A percentile compares a stretch with the other conserved stretches of the same genome.
These are phyloP conservation scores for Trematomus bernacchii DNA, from an alignment of 2,797 vertebrate species.

Conservation along the genomic window DNA sequence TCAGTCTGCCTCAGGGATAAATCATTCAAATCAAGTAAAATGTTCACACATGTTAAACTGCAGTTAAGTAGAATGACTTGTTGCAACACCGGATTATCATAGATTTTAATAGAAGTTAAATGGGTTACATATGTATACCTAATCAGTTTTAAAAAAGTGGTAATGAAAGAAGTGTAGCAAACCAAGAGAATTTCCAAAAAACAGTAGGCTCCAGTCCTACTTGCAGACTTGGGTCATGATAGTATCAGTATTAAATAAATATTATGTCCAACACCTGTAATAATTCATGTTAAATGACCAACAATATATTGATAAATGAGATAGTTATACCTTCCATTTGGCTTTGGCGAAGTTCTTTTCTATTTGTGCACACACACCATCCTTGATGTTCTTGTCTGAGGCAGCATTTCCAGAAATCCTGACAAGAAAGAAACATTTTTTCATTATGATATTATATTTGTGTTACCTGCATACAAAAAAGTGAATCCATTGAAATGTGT, in stretches of 20 bases:
- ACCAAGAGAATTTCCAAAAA: background rate
- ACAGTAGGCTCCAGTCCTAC: background rate
- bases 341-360: slow-evolving; percentile 99
- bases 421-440: slow-evolving; percentile 21
- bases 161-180: background rate
- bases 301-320: background rate
- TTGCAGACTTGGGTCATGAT: background rate
- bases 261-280: background rate
- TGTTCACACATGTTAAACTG: background rate
- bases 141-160: background rate
- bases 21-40: too few relatives aligned
- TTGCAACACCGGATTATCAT: background rate
- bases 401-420: slow-evolving; percentile 99
- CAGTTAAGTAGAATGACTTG: background rate
- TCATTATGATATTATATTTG: background rate
- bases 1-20: too few relatives aligned
- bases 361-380: slow-evolving; percentile 97
- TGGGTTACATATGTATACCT: background rate
- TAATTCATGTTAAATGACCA: background rate
- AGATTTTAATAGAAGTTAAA: background rate
- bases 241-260: background rate
- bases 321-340: slow-evolving; percentile 94
- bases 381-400: slow-evolving; percentile 99
- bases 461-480: background rate
- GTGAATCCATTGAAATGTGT: background rate